Percentiles rank a stretch among this genome's conserved stretches.
Evolutionary conservation across 2,797 vertebrate species (phyloP).

Genomic region (Capromys pilorides): DNA sequence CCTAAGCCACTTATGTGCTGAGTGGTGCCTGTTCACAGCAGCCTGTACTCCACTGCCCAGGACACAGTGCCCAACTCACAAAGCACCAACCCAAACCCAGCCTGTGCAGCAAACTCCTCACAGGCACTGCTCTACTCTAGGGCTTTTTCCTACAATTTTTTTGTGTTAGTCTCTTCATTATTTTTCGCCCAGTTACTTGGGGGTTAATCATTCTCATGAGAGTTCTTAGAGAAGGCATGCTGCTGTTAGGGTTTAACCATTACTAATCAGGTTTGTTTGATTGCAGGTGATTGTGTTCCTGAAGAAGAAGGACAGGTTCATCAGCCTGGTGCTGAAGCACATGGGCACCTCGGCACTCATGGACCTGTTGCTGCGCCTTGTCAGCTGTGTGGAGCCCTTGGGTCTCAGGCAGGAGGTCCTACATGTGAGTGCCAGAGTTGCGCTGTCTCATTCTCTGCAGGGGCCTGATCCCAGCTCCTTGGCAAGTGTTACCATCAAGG

Average conservation of each 20-base stretch:
- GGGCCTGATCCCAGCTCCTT: neutral
- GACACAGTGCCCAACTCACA: neutral
- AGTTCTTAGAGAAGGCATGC: neutral
- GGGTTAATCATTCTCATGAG: neutral
- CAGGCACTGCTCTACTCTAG: fast-evolving
- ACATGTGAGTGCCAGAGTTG: constrained; percentile 86
- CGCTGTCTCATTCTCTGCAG: neutral
- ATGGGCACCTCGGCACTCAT: constrained; percentile 98
- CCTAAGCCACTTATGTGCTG: neutral
- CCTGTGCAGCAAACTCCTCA: neutral
- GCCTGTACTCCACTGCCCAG: fast-evolving
- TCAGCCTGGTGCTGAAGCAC: constrained; percentile 95
- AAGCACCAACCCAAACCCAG: neutral
- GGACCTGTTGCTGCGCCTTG: constrained; percentile 96
- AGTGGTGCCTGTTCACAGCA: neutral
- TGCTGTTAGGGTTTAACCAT: too few species aligned
- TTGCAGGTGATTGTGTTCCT: constrained; percentile 93
- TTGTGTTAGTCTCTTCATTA: neutral
- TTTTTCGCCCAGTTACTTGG: neutral
- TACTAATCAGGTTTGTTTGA: neutral
- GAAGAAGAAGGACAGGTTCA: constrained; percentile 94
- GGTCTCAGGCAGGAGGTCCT: constrained; percentile 95
- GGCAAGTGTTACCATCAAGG: neutral
- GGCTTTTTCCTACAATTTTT: neutral
- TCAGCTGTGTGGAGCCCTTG: constrained; percentile 96